Evolutionary conservation across 2,113 vertebrate genomes (phyloP).

Genomic region (Hyaena hyaena): DNA sequence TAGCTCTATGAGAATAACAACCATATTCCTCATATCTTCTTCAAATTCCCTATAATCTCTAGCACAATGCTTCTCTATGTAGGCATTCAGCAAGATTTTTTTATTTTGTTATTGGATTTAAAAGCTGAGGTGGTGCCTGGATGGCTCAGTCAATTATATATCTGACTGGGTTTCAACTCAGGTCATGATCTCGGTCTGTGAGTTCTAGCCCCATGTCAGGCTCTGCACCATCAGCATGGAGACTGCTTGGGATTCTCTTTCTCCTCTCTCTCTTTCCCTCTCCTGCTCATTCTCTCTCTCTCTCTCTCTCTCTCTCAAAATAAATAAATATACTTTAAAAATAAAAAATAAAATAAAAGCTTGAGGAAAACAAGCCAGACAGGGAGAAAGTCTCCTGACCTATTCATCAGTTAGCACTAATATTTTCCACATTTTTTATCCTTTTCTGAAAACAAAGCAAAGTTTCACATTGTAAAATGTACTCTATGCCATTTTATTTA

Average conservation of each 20-base stretch:
- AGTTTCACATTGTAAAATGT: conserved; percentile 18
- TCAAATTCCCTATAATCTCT: background rate
- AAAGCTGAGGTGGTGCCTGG: background rate
- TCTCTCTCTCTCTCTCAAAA: no score
- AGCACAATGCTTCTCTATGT: background rate
- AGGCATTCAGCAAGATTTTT: background rate
- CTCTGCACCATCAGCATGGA: no score
- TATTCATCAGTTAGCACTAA: background rate
- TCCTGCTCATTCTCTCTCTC: no score
- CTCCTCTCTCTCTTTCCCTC: no score
- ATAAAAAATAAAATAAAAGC: background rate
- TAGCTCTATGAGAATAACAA: background rate
- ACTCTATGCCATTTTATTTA: background rate
- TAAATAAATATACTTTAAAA: no score
- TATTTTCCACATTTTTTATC: conserved; percentile 15
- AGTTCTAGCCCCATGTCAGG: no score
- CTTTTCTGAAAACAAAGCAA: conserved; percentile 18
- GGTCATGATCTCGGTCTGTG: no score
- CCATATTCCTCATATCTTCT: background rate
- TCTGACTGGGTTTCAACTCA: no score
- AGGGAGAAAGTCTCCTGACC: background rate
- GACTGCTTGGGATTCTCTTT: no score
- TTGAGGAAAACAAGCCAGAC: conserved; percentile 35
- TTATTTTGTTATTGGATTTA: conserved; percentile 42
- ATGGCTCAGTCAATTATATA: no score